phyloP scores from a whole-genome alignment of 2,113 vertebrate genomes.

The Miniopterus natalensis region DNA sequence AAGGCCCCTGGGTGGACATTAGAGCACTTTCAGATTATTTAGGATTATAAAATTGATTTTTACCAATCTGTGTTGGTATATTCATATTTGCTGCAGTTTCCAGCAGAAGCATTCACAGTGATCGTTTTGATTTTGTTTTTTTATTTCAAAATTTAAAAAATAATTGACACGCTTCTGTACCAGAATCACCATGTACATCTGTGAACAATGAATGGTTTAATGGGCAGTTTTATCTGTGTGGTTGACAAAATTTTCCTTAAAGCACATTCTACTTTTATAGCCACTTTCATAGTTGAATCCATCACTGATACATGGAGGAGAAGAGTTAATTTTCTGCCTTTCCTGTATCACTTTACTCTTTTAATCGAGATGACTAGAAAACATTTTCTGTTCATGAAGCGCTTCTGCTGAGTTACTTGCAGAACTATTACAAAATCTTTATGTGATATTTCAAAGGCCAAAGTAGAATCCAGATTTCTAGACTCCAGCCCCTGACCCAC shows the following conservation, averaged over 20 bases:
- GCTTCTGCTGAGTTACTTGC: neutral
- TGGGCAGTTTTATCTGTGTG: neutral
- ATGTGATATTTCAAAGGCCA: neutral
- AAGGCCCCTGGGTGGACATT: neutral
- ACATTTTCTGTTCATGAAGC: neutral
- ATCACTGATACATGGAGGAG: neutral
- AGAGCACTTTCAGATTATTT: neutral
- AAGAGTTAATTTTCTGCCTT: neutral
- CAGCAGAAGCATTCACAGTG: neutral
- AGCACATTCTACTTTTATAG: neutral
- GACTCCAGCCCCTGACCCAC: neutral
- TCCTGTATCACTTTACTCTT: neutral
- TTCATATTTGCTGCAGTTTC: neutral
- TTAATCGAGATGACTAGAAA: neutral
- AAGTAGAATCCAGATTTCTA: neutral
- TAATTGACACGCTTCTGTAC: rapidly evolving
- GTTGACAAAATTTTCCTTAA: neutral
- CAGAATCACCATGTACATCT: neutral
- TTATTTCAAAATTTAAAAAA: neutral
- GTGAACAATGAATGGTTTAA: neutral
- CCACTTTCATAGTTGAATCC: neutral
- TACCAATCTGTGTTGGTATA: neutral
- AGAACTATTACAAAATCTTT: neutral
- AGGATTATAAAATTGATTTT: neutral
- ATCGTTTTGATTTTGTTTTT: neutral